phyloP scores from a whole-genome alignment of 92 coral and sea anemone genomes.

The Palythoa grandis region DNA sequence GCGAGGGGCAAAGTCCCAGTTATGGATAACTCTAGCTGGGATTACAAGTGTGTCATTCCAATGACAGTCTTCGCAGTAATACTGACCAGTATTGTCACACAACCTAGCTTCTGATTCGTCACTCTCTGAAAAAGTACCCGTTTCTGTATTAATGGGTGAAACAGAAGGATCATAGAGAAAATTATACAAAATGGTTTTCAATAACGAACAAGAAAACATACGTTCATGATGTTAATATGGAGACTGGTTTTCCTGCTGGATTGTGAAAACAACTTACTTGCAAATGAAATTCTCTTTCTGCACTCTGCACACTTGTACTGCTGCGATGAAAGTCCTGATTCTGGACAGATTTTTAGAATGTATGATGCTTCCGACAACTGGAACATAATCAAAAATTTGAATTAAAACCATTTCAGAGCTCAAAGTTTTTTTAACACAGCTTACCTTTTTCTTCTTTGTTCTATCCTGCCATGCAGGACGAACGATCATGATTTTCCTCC shows the following conservation, averaged over 20 bases:
- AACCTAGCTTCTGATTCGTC: slow-evolving; percentile 83
- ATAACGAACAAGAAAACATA: too few species aligned
- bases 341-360: slow-evolving; percentile 82
- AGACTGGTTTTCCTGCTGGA: too few species aligned
- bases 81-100: slow-evolving; percentile 96
- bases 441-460: too few species aligned
- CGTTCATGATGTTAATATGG: too few species aligned
- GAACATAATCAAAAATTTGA: neutral
- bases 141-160: neutral
- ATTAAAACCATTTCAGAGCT: neutral
- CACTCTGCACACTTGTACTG: slow-evolving; percentile 98
- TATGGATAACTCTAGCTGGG: slow-evolving; percentile 94
- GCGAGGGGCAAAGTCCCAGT: slow-evolving; percentile 94
- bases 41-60: slow-evolving; percentile 89
- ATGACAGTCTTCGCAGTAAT: slow-evolving; percentile 94
- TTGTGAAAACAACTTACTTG: slow-evolving; percentile 61
- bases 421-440: neutral
- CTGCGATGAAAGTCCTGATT: slow-evolving; percentile 83
- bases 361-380: slow-evolving; percentile 81
- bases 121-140: slow-evolving; percentile 42
- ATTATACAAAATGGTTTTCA: too few species aligned
- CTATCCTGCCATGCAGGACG: too few species aligned
- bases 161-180: too few species aligned
- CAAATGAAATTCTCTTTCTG: slow-evolving; percentile 80
- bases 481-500: neutral